Evolutionary conservation across 1,140 invertebrate genomes (phyloP), one percentile per base, ranked within the genome.

Genomic region (Hylaeus volcanicus): DNA sequence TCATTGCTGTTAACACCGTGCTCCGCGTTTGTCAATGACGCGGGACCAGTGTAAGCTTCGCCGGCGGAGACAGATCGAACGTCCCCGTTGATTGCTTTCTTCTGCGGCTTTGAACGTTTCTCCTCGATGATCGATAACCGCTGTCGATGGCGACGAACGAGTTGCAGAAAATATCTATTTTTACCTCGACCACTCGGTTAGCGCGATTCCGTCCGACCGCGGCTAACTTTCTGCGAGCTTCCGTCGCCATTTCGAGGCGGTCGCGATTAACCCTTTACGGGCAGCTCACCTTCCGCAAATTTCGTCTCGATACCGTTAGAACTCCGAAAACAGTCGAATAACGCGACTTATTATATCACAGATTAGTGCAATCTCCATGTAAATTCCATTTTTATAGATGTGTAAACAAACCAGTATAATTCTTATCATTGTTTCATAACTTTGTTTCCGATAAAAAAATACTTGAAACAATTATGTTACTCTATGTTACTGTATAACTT

Each of bases 51-150:
- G 82, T 65, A 56, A 39, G 69, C 60, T 77, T 63, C 64, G 64
- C 76, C 64, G 66, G 69, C 55, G 84, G 39, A 77, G 84, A 84
- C 79, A 74, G 84, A 77, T 86, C 73, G 84, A 84, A 86, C 68
- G 78, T 84, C 78, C 82, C 14, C 55, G 65, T 74, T 86, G 84
- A 86, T 86, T 84, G 84, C 82, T 84, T 86, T 80, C 82, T 84
- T 86, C 84, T 64, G 8, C 14, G 14, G 39, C 65, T 64, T 76
- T 63, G 58, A 26, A 37, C 53, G 64, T 5, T 55, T 65, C 55
- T 64, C 26, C 48, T 41, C 73, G 74, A 84, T 86, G 84, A 86
- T 86, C 84, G 84, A 86, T 86, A 82, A 84, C 79, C 61, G 81
- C 45, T 84, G 84, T 86, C 82, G 51, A 84, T 77, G 45, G 65